A percentile compares a stretch with the other conserved stretches of the same genome.
These are phyloP conservation scores for Scomberomorus guttatus DNA, from an alignment of 2,797 vertebrate species.

Conservation along the genomic window DNA sequence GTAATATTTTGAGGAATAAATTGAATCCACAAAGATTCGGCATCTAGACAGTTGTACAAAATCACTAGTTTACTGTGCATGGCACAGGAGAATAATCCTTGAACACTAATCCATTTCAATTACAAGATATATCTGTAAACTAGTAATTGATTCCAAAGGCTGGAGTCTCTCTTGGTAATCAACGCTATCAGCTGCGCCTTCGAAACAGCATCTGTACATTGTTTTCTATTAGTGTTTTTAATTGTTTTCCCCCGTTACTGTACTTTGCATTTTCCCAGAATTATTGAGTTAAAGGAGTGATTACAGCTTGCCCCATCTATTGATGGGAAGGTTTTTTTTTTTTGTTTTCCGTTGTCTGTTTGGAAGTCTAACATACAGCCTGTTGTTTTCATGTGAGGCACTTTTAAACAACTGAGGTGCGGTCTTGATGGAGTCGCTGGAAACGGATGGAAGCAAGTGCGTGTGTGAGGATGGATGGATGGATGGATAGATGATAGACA, in stretches of 20 bases:
- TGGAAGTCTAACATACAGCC: slow-evolving; percentile 32
- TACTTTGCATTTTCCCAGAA: slow-evolving; percentile 45
- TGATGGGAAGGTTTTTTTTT: slow-evolving; percentile 41
- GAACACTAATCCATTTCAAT: slow-evolving; percentile 82
- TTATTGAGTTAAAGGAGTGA: slow-evolving; percentile 42
- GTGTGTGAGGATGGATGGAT: slow-evolving; percentile 40
- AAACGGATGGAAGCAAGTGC: slow-evolving; percentile 57
- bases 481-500: slow-evolving; percentile 74
- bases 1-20: too few species aligned
- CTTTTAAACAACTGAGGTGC: slow-evolving; percentile 55
- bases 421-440: slow-evolving; percentile 50
- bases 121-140: slow-evolving; percentile 69
- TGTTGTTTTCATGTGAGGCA: slow-evolving; percentile 39
- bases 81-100: slow-evolving; percentile 21
- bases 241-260: slow-evolving; percentile 58
- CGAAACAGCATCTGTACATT: slow-evolving; percentile 33
- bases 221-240: slow-evolving; percentile 61
- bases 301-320: slow-evolving; percentile 44
- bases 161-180: slow-evolving; percentile 66
- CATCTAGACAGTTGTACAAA: slow-evolving; percentile 6
- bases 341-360: slow-evolving; percentile 37
- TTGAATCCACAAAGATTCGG: slow-evolving; percentile 7
- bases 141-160: slow-evolving; percentile 67
- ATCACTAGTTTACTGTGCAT: slow-evolving; percentile 20
- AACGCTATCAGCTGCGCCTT: slow-evolving; percentile 41